These are phyloP conservation scores for Leptoteleia sp. DNA, from an alignment of 1,140 invertebrate species.

Conservation along the genomic window DNA sequence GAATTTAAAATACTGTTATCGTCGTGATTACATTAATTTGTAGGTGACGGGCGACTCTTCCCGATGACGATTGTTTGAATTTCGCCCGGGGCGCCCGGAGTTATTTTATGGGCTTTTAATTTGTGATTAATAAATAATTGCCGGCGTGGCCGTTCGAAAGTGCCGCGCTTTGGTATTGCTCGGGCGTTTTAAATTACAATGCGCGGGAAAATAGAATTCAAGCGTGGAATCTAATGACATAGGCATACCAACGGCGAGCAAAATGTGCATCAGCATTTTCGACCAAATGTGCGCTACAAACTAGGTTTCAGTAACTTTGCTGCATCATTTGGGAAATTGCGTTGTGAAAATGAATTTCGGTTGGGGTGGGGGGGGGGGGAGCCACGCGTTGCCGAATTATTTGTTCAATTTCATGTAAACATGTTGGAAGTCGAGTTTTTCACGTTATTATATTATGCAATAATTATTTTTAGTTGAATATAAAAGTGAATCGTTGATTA, in stretches of 20 bases:
- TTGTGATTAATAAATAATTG: constrained; percentile 10
- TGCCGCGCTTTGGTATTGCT: constrained; percentile 4
- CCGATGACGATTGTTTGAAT: constrained; percentile 6
- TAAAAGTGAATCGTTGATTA: too few relatives aligned
- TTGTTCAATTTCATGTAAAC: constrained; percentile 21
- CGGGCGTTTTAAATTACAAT: constrained; percentile 26
- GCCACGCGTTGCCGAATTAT: constrained; percentile 18
- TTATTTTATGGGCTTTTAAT: constrained; percentile 12
- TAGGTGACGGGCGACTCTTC: neutral
- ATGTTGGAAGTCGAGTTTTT: too few relatives aligned
- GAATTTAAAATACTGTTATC: constrained; percentile 3
- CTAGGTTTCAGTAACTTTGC: constrained; percentile 47
- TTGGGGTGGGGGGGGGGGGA: too few relatives aligned
- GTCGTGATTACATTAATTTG: constrained; percentile 9
- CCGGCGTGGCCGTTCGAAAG: constrained; percentile 13
- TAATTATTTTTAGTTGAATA: too few relatives aligned
- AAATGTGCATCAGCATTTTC: constrained; percentile 32
- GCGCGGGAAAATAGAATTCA: constrained; percentile 5
- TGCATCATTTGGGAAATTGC: constrained; percentile 53
- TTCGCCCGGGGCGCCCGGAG: neutral
- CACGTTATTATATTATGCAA: too few relatives aligned
- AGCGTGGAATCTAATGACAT: constrained; percentile 38
- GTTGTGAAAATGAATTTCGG: constrained; percentile 42
- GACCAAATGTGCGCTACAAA: constrained; percentile 15
- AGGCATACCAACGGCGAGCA: constrained; percentile 11